Base-by-base conservation (phyloP, 2,113 vertebrate species). In the Crotalus helleri region DNA sequence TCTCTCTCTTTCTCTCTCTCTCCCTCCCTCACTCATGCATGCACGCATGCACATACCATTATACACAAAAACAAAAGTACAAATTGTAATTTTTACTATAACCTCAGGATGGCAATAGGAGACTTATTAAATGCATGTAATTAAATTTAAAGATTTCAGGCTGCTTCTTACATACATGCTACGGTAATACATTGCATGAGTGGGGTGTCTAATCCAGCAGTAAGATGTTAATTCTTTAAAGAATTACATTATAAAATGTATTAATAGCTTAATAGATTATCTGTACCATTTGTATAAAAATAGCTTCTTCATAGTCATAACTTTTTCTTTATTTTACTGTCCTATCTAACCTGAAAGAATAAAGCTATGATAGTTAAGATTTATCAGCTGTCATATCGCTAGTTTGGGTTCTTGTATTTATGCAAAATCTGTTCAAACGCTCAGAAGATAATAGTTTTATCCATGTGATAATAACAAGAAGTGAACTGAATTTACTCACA, bases 71-170 rank as follows among this genome's bases (percentile, higher is more conserved):
- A 51, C 49, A 51, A 69, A 4, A 1, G 12, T 64, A 11, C 11
- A 64, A n/a, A 64, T n/a, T 96, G 96, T 95, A 95, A 59, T 94
- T 33, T 5, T 2, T 2, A 26, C 11, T 93, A 89, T 81, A 93
- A 29, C 96, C 97, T 95, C 91, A 33, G 91, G 97, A 95, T 97
- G 97, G 97, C 95, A 93, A 92, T 91, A 97, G 61, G 94, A 96
- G 81, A 96, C 94, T 95, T 90, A 59, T 93, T 88, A 69, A 91
- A 17, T 64, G 21, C 29, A 93, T 23, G 11, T 4, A 33, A 6
- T 39, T 13, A 19, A 81, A 24, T 90, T 91, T 89, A 95, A 85
- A 94, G 46, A 49, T 93, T 81, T 55, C 26, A 29, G 93, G 64
- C 19, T 23, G 21, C 26, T 54, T 39, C n/a, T 19, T 44, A 9